Percentiles rank a stretch among this genome's conserved stretches.
Conservation (phyloP, 2,797 vertebrate species). For the Fundulus diaphanus region DNA sequence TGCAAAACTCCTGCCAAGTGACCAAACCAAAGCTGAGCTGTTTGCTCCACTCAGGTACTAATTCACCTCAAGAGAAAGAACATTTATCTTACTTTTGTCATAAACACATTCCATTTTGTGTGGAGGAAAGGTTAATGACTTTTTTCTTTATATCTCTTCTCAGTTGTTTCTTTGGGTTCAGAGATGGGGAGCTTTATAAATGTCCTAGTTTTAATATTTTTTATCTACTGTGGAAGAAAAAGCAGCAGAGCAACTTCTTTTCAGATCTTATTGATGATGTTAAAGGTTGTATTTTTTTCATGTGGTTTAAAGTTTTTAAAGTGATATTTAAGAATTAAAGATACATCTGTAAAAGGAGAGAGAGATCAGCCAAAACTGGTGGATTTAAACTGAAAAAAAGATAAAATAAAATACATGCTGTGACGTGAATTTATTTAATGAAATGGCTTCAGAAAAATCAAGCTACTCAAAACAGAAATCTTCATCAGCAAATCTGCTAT, state of each 20-base stretch:
- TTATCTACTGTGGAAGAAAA: background rate
- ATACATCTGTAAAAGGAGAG: background rate
- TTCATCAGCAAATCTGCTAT: background rate
- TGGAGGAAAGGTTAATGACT: background rate
- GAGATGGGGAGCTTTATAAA: background rate
- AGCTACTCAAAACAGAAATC: background rate
- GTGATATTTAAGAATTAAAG: background rate
- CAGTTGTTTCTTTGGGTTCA: background rate
- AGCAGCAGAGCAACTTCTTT: background rate
- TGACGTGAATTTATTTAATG: too few relatives aligned
- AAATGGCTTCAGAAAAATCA: too few relatives aligned
- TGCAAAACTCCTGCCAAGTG: slow-evolving; percentile 27
- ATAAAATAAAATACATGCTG: background rate
- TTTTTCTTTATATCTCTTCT: background rate
- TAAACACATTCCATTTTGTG: background rate
- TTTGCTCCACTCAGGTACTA: background rate
- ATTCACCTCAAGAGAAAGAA: slow-evolving; percentile 9
- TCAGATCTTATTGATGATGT: background rate
- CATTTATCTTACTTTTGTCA: slow-evolving; percentile 11
- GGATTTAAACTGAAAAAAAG: background rate
- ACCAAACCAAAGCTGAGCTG: background rate
- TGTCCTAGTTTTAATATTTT: background rate
- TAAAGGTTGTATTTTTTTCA: background rate
- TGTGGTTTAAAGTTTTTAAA: background rate
- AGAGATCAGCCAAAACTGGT: background rate